Conservation (phyloP, 2,797 vertebrate species). For the Setipinna tenuifilis region DNA sequence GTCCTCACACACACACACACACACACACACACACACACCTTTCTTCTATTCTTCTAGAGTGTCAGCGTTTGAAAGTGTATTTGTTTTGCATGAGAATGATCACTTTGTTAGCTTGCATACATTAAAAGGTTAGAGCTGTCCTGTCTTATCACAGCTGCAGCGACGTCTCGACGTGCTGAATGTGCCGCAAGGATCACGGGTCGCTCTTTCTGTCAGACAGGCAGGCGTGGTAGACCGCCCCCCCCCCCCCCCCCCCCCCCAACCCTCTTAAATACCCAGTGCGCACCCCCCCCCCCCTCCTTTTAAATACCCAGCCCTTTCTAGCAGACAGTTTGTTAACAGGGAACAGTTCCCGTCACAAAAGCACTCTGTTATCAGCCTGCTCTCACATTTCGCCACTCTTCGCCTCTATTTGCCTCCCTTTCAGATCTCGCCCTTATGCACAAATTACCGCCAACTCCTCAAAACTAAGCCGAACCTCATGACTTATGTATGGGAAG, state of each 20-base stretch:
- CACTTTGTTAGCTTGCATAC: conserved; percentile 48
- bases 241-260: background rate
- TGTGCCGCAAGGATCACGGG: conserved; percentile 36
- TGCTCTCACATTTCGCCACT: conserved; percentile 40
- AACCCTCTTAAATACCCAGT: background rate
- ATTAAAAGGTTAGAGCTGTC: conserved; percentile 55
- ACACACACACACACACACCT: conserved; percentile 23
- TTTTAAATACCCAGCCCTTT: conserved; percentile 1
- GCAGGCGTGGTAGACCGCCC: conserved; percentile 29
- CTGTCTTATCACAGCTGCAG: conserved; percentile 45
- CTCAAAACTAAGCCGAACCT: conserved; percentile 44
- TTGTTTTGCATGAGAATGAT: conserved; percentile 61
- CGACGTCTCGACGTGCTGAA: conserved; percentile 39
- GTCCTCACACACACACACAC: background rate
- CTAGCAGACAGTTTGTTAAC: conserved; percentile 32
- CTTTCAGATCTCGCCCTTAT: conserved; percentile 48
- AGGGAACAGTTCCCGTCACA: conserved; percentile 41
- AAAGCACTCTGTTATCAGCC: conserved; percentile 49
- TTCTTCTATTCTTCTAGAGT: conserved; percentile 43
- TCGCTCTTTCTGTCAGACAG: conserved; percentile 32
- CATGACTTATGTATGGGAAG: conserved; percentile 59
- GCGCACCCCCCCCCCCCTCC: background rate
- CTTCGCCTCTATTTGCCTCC: conserved; percentile 46
- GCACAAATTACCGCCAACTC: conserved; percentile 49
- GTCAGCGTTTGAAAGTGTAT: conserved; percentile 43